Evolutionary conservation across 2,113 vertebrate species (phyloP), one percentile per base, ranked within the genome.

Genomic region (Ondatra zibethicus): DNA sequence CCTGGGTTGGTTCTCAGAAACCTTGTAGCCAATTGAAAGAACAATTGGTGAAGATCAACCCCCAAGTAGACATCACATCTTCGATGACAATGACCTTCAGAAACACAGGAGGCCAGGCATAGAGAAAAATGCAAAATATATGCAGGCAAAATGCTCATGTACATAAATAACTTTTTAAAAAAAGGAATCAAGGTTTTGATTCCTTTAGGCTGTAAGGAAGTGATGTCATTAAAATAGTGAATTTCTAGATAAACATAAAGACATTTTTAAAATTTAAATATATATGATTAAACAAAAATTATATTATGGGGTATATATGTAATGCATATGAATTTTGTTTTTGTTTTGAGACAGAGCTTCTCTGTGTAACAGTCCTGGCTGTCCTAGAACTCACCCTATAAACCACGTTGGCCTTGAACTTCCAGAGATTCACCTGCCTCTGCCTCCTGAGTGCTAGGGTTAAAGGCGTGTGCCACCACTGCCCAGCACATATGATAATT

Each of bases 201-300:
- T 89, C 31, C 13, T 89, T 89, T 14, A 36, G 19, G 19, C 21
- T 42, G 25, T 87, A 75, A 21, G 50, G 10, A 91, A 66, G 63
- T 50, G 13, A 61, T 85, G 21, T 3, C 58, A 47, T 31, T 58
- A 76, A 75, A 87, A 61, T 23, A 12, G n/a, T 31, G 39, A 93
- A 50, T 93, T 87, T 89, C 31, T 50, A 27, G 33, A 68, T 70
- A 63, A 92, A 52, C 21, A 42, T 66, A 66, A 86, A 73, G 9
- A 81, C 55, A 52, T 58, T 58, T 75, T 66, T 66, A 27, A 75
- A 66, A 45, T 76, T n/a, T 58, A 61, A 75, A 89, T 61, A 89
- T 31, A 31, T 81, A 21, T 27, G 14, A 84, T 72, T 84, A 88
- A 70, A 70, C 8, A 52, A 65, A 77, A 85, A 85, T 42, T 94